Percentiles rank a stretch among this genome's conserved stretches.
Conservation (phyloP, 2,888 invertebrate genomes). For the Andrena minutula region DNA sequence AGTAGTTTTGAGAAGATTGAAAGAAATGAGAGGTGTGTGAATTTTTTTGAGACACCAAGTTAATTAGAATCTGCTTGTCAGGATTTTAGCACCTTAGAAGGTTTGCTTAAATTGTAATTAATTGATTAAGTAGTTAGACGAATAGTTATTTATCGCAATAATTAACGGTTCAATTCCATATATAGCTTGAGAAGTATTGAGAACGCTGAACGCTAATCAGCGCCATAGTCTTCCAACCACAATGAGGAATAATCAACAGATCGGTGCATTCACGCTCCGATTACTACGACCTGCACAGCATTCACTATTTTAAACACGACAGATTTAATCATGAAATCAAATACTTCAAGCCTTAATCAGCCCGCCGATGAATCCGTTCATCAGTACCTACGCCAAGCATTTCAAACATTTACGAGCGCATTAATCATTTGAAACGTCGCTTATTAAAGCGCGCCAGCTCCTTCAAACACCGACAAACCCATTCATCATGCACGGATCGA, state of each 20-base stretch:
- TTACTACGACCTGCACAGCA: not conserved
- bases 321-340: not conserved
- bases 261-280: not conserved
- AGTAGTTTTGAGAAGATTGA: no score
- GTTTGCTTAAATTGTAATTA: no score
- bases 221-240: not conserved
- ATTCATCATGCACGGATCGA: conserved; percentile 40
- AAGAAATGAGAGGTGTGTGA: no score
- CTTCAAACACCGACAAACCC: conserved; percentile 32
- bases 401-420: conserved; percentile 27
- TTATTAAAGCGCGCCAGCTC: conserved; percentile 13
- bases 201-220: not conserved
- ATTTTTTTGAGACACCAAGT: no score
- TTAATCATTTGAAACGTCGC: conserved; percentile 36
- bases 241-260: not conserved
- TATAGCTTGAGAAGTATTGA: not conserved
- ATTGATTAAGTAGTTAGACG: no score
- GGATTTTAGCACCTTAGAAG: no score
- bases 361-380: not conserved
- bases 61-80: no score
- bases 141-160: not conserved
- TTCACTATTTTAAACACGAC: not conserved
- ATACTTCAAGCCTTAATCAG: conserved; percentile 14
- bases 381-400: not conserved
- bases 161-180: not conserved